These are phyloP conservation scores for Orthosia cruda DNA, from an alignment of 2,888 invertebrate genomes.

Conservation along the genomic window DNA sequence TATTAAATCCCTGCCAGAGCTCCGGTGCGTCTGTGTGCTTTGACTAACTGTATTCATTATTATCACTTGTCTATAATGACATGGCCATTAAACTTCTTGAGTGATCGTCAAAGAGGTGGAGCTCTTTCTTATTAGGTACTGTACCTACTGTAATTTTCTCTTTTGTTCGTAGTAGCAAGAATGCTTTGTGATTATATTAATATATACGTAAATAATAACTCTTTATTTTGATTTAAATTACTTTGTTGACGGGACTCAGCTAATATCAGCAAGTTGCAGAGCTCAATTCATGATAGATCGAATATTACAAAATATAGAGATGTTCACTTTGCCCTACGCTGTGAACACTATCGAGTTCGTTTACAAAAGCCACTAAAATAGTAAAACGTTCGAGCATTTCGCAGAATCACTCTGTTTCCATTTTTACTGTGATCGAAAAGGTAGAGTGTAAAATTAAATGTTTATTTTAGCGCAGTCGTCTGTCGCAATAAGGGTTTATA, in stretches of 20 bases:
- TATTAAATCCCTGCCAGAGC: slow-evolving; percentile 33
- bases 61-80: slow-evolving; percentile 11
- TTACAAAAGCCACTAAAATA: slow-evolving; percentile 43
- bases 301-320: slow-evolving; percentile 11
- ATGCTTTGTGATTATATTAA: neutral
- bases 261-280: neutral
- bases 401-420: slow-evolving; percentile 55
- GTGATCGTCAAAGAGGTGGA: neutral
- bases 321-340: slow-evolving; percentile 1
- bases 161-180: neutral
- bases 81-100: slow-evolving; percentile 7
- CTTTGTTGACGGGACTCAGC: neutral
- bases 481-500: slow-evolving; percentile 22
- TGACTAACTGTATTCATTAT: slow-evolving; percentile 27
- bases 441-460: slow-evolving; percentile 29
- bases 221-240: neutral
- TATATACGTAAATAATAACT: neutral
- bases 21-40: slow-evolving; percentile 14
- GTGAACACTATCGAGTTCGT: slow-evolving; percentile 36
- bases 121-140: neutral
- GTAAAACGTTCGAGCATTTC: slow-evolving; percentile 46
- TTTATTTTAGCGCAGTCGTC: slow-evolving; percentile 22
- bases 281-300: slow-evolving; percentile 10
- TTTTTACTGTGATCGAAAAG: slow-evolving; percentile 45
- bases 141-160: neutral